phyloP scores from a whole-genome alignment of 1,140 invertebrate genomes.

The Drosophila nigrodunni region DNA sequence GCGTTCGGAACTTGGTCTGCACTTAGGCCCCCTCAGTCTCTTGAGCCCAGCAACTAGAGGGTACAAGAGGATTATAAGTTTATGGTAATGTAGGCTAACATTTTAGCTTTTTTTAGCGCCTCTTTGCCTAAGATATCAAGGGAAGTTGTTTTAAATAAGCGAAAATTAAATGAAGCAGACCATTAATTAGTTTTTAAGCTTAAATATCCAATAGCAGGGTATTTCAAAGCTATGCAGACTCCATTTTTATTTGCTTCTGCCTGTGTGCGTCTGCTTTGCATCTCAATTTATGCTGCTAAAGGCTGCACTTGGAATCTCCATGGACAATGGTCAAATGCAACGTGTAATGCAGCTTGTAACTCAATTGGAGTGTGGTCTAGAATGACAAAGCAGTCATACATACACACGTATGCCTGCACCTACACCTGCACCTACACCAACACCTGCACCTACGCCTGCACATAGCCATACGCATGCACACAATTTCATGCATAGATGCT shows the following conservation, averaged over 20 bases:
- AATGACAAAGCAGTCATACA: constrained; percentile 1
- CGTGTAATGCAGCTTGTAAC: constrained; percentile 35
- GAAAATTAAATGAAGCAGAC: too few species aligned
- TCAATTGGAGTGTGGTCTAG: constrained; percentile 39
- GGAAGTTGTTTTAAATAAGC: too few species aligned
- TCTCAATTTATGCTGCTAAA: constrained; percentile 26
- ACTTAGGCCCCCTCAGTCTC: background rate
- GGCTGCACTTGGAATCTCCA: constrained; percentile 9
- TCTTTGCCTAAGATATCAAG: too few species aligned
- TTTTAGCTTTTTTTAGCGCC: too few species aligned
- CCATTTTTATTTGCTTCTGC: background rate
- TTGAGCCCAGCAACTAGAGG: too few species aligned
- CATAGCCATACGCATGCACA: background rate
- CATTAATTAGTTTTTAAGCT: too few species aligned
- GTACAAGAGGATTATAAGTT: too few species aligned
- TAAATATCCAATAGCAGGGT: too few species aligned
- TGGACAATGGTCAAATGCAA: constrained; percentile 11
- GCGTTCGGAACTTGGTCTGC: constrained; percentile 2
- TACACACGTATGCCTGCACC: background rate
- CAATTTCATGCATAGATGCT: background rate
- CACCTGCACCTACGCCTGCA: background rate
- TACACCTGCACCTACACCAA: background rate
- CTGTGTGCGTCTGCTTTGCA: constrained; percentile 23
- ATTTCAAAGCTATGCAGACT: too few species aligned
- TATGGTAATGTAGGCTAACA: too few species aligned